Percentiles rank a stretch among this genome's conserved stretches.
Evolutionary conservation across 2,113 vertebrate species (phyloP).

Genomic region (Euleptes europaea): DNA sequence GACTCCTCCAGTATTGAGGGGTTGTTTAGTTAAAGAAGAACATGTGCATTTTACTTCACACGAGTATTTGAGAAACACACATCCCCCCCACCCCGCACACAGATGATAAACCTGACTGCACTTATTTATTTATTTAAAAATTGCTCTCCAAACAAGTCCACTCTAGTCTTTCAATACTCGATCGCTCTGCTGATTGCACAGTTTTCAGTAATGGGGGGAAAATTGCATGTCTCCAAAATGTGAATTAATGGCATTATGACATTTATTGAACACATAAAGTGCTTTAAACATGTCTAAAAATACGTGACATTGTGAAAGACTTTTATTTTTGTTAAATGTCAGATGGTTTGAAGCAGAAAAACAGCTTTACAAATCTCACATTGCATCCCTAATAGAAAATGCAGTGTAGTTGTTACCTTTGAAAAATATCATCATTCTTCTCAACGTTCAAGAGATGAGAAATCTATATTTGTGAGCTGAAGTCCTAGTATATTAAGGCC

Average conservation of each 20-base stretch:
- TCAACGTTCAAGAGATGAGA: conserved; percentile 18
- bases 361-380: conserved; percentile 51
- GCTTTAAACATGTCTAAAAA: conserved; percentile 64
- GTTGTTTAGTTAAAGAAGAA: neutral
- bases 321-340: conserved; percentile 71
- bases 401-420: conserved; percentile 27
- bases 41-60: neutral
- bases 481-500: conserved; percentile 3
- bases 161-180: conserved; percentile 33
- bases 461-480: neutral
- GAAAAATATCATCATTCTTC: neutral
- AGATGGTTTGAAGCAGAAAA: conserved; percentile 56
- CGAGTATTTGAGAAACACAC: conserved; percentile 1
- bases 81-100: conserved; percentile 19
- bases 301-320: conserved; percentile 63
- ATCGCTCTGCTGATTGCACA: conserved; percentile 31
- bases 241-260: conserved; percentile 71
- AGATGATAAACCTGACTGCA: conserved; percentile 41
- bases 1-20: neutral
- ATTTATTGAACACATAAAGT: conserved; percentile 67
- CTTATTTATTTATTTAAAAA: neutral
- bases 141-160: conserved; percentile 16
- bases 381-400: conserved; percentile 49
- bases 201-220: conserved; percentile 47
- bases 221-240: conserved; percentile 57